Evolutionary conservation across 1,140 invertebrate genomes (phyloP), one percentile per base, ranked within the genome.

Genomic region (Drosophila murphyi): DNA sequence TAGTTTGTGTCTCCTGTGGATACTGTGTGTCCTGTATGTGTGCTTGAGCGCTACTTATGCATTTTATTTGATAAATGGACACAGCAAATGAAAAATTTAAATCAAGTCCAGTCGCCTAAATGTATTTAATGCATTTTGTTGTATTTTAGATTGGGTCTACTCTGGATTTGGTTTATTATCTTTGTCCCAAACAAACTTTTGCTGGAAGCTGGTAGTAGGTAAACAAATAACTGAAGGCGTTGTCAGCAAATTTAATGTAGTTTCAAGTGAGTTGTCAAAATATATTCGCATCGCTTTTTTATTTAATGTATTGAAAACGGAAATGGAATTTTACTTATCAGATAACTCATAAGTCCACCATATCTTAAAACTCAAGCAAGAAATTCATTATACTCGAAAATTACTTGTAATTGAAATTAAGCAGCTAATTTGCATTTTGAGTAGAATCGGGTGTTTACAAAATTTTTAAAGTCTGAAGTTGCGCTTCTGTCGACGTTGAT

Each of bases 101-200:
- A 74, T 82, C 76, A 80, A 79, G 72, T 52, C 78, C 76, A 87
- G 64, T 68, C 52, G 76, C 83, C 82, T 86, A 87, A 82, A 79
- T 50, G 70, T 50, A 59, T 62, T 56, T 59, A 59, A 64, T 72
- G 55, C 71, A 71, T 59, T 81, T 75, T 60, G 7, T 76, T 54
- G 70, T 87, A 59, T 75, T 81, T 72, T 70, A 55, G 73, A 77
- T 45, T 60, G 48, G 43, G 10, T 39, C 48, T 37, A 32, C 37
- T 56, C 2, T 12, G 48, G 34, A 70, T 78, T 69, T 47, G 77
- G 12, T 39, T 62, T 43, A 45, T 39, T 63, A 67, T 72, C n/a
- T 28, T 60, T 28, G 5, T 12, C 31, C 8, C 7, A 35, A n/a
- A 4, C 54, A 35, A 34, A 47, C 31, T 54, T 54, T 54, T 48